A percentile compares a stretch with the other conserved stretches of the same genome.
Evolutionary conservation across 2,797 vertebrate genomes (phyloP).

Genomic region (Pelobates cultripes): DNA sequence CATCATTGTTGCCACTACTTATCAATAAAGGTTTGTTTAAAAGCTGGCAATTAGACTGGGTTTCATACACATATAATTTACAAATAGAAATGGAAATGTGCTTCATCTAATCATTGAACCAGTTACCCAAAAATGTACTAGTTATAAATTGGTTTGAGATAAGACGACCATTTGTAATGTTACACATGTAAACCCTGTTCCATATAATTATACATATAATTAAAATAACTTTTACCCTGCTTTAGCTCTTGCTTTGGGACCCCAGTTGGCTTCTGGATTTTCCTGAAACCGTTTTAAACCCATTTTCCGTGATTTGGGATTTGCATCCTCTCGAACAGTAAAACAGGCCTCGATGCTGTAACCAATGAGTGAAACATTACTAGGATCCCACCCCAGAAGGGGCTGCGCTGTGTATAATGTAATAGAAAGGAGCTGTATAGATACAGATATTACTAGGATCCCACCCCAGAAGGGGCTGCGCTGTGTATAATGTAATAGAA

Average conservation of each 20-base stretch:
- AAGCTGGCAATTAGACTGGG: too few relatives aligned
- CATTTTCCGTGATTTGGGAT: conserved; percentile 86
- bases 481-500: background rate
- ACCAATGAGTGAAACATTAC: background rate
- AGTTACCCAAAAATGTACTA: too few relatives aligned
- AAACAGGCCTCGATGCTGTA: conserved; percentile 84
- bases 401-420: conserved; percentile 22
- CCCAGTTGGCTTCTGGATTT: conserved; percentile 92
- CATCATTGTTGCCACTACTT: too few relatives aligned
- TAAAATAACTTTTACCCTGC: conserved; percentile 69
- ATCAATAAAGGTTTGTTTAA: too few relatives aligned
- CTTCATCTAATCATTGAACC: too few relatives aligned
- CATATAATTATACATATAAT: too few relatives aligned
- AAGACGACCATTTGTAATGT: too few relatives aligned
- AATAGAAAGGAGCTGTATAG: conserved; percentile 16
- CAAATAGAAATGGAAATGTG: too few relatives aligned
- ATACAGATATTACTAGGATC: conserved; percentile 17
- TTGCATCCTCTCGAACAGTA: conserved; percentile 84
- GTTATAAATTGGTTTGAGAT: too few relatives aligned
- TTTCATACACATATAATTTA: too few relatives aligned
- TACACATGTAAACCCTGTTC: too few relatives aligned
- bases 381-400: conserved; percentile 5
- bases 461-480: background rate
- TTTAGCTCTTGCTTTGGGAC: conserved; percentile 86
- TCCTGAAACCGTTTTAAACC: conserved; percentile 89